These are phyloP conservation scores for Drosophila putrida DNA, from an alignment of 2,888 invertebrate species.

Conservation along the genomic window DNA sequence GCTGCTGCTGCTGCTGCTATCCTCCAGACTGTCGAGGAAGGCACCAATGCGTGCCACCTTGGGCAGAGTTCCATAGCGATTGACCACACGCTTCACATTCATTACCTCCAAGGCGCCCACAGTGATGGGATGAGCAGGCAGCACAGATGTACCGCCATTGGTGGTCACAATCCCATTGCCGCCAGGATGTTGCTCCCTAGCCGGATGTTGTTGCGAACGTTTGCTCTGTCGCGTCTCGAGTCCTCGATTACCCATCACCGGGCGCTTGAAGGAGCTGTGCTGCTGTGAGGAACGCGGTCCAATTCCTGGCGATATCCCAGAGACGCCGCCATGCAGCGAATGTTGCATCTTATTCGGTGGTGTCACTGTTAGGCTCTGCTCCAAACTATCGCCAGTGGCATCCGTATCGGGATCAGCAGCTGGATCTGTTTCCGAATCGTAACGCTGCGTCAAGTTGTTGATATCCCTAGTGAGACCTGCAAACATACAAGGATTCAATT, in stretches of 20 bases:
- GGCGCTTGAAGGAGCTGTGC: slow-evolving; percentile 87
- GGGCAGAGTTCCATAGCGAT: slow-evolving; percentile 98
- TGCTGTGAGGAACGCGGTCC: slow-evolving; percentile 84
- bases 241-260: slow-evolving; percentile 88
- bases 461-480: slow-evolving; percentile 85
- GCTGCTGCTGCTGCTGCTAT: slow-evolving; percentile 86
- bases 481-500: slow-evolving; percentile 17
- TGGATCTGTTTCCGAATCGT: slow-evolving; percentile 86
- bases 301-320: slow-evolving; percentile 62
- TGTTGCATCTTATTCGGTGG: slow-evolving; percentile 85
- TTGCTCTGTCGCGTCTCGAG: slow-evolving; percentile 89
- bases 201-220: slow-evolving; percentile 83
- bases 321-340: slow-evolving; percentile 82
- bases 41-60: slow-evolving; percentile 98
- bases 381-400: slow-evolving; percentile 88
- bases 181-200: slow-evolving; percentile 55
- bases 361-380: slow-evolving; percentile 71
- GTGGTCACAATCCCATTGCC: slow-evolving; percentile 40
- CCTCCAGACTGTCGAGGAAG: slow-evolving; percentile 96
- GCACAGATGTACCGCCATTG: slow-evolving; percentile 47
- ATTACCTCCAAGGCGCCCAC: slow-evolving; percentile 97
- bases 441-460: slow-evolving; percentile 84
- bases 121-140: slow-evolving; percentile 87
- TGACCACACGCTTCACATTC: slow-evolving; percentile 97
- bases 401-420: slow-evolving; percentile 90